Evolutionary conservation across 30 jellyfish, hydroid and myxozoan genomes (phyloP).

Genomic region (Chrysaora quinquecirrha): DNA sequence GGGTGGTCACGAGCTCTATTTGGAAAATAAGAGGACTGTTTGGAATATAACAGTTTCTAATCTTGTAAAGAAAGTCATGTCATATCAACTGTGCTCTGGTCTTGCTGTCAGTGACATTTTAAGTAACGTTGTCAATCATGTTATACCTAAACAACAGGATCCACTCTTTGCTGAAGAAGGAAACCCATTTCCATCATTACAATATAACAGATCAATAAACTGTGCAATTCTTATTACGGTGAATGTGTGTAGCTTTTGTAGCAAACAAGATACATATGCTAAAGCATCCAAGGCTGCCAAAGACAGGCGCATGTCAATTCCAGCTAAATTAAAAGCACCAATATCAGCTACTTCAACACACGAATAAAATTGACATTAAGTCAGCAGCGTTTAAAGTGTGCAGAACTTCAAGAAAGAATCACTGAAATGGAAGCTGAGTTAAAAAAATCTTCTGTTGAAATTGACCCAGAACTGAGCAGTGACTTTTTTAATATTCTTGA

Average conservation of each 20-base stretch:
- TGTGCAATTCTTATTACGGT: no score
- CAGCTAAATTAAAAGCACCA: conserved; percentile 16
- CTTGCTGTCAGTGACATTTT: conserved; percentile 16
- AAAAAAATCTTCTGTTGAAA: background rate
- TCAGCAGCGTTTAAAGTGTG: no score
- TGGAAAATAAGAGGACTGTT: conserved; percentile 13
- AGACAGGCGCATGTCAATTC: background rate
- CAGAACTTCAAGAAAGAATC: no score
- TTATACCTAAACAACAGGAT: conserved; percentile 31
- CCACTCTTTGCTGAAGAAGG: no score
- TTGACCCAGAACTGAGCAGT: no score
- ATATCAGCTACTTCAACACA: conserved; percentile 12
- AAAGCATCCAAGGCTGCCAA: background rate
- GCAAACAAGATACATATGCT: no score
- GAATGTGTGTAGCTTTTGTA: no score
- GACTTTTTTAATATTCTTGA: conserved; percentile 1
- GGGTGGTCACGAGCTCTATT: background rate
- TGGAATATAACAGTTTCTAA: conserved; percentile 14
- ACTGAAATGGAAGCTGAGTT: no score
- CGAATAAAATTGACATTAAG: conserved; percentile 2
- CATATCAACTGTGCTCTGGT: background rate
- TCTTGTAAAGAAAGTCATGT: conserved; percentile 12
- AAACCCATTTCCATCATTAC: no score
- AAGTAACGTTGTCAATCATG: conserved; percentile 27
- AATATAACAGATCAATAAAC: no score